Evolutionary conservation across 1,140 invertebrate species (phyloP).

Genomic region (Drosophila jambulina): DNA sequence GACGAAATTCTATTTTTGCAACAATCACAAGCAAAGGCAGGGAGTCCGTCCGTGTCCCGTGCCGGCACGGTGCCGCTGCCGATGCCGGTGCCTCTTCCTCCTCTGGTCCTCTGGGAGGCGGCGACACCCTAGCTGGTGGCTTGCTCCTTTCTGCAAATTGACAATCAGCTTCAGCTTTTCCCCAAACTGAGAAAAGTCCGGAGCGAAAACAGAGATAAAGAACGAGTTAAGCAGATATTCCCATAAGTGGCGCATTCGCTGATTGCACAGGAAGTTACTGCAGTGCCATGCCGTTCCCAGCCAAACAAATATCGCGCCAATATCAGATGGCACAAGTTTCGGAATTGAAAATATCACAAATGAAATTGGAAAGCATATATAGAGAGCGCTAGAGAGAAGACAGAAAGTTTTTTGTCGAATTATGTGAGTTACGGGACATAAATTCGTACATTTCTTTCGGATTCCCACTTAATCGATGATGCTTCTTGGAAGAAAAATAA

Average conservation of each 20-base stretch:
- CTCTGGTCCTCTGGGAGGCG: slow-evolving; percentile 5
- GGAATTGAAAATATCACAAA: slow-evolving; percentile 45
- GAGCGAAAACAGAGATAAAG: slow-evolving; percentile 52
- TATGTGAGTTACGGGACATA: slow-evolving; percentile 30
- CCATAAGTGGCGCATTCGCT: slow-evolving; percentile 51
- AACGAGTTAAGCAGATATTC: slow-evolving; percentile 51
- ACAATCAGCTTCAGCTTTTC: slow-evolving; percentile 65
- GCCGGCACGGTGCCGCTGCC: slow-evolving; percentile 1
- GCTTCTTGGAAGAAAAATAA: slow-evolving; percentile 2
- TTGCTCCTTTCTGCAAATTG: slow-evolving; percentile 46
- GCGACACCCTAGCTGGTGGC: slow-evolving; percentile 12
- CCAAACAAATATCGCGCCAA: slow-evolving; percentile 41
- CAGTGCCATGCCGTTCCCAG: slow-evolving; percentile 15
- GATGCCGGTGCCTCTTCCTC: background rate
- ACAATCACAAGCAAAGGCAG: slow-evolving; percentile 61
- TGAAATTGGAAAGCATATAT: slow-evolving; percentile 12
- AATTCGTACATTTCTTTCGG: slow-evolving; percentile 9
- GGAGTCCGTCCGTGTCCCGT: slow-evolving; percentile 30
- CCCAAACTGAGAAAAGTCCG: slow-evolving; percentile 34
- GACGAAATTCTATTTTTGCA: slow-evolving; percentile 82
- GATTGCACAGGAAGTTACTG: slow-evolving; percentile 36
- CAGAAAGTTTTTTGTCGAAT: slow-evolving; percentile 10
- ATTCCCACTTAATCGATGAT: slow-evolving; percentile 11
- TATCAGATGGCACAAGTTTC: slow-evolving; percentile 46
- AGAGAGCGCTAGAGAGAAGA: background rate